These are phyloP conservation scores for Varroa destructor DNA, from an alignment of 1,140 invertebrate species.

Conservation along the genomic window DNA sequence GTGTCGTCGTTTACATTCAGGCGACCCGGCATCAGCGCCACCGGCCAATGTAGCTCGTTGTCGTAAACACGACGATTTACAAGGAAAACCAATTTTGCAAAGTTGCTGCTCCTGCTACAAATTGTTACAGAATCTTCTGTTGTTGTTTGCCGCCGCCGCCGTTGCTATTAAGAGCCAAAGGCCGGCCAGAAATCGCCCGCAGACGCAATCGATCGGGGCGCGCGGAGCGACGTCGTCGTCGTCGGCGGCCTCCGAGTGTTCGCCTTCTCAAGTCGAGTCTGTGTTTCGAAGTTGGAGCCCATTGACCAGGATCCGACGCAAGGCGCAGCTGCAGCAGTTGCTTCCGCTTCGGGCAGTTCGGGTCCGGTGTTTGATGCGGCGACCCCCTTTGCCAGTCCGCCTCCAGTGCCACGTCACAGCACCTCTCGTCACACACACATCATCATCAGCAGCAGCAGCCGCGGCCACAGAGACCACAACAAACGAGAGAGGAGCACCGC, in stretches of 20 bases:
- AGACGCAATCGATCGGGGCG: too few species aligned
- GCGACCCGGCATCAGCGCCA: too few species aligned
- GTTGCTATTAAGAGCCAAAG: not conserved
- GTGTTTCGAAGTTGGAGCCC: conserved; percentile 24
- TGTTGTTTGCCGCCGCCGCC: not conserved
- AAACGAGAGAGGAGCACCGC: conserved; percentile 2
- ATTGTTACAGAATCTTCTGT: not conserved
- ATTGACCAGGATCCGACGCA: conserved; percentile 21
- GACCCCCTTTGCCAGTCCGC: not conserved
- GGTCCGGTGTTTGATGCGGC: conserved; percentile 21
- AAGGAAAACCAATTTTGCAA: not conserved
- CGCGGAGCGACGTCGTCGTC: too few species aligned
- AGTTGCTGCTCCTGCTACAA: conserved; percentile 4
- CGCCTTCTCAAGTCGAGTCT: not conserved
- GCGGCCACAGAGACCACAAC: too few species aligned
- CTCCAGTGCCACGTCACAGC: conserved; percentile 14
- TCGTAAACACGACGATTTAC: too few species aligned
- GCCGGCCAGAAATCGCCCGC: not conserved
- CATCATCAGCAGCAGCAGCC: too few species aligned
- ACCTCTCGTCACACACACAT: too few species aligned
- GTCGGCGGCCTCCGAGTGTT: too few species aligned
- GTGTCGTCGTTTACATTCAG: too few species aligned
- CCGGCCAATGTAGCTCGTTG: too few species aligned
- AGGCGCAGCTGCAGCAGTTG: conserved; percentile 23
- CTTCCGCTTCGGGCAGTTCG: conserved; percentile 4